Percentiles rank a stretch among this genome's conserved stretches.
Evolutionary conservation across 2,888 invertebrate genomes (phyloP).

Genomic region (Hedychridium roseum): DNA sequence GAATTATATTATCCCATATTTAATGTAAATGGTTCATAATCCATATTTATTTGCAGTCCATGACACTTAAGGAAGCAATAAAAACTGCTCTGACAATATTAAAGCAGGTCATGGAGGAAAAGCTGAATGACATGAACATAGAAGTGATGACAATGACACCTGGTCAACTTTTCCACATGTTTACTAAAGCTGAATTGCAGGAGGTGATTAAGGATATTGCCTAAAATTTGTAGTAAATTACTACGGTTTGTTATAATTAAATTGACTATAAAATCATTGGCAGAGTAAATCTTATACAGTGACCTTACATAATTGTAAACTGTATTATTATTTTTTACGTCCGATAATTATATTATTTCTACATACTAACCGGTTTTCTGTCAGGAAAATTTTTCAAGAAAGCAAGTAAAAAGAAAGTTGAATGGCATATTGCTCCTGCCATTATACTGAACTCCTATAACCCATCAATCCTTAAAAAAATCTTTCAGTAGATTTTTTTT

Average conservation of each 20-base stretch:
- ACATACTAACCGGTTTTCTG: slow-evolving; percentile 12
- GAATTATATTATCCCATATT: slow-evolving; percentile 2
- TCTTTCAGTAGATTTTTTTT: neutral
- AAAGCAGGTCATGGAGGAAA: slow-evolving; percentile 99
- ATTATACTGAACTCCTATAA: neutral
- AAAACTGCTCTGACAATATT: slow-evolving; percentile 90
- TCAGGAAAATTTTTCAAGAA: slow-evolving; percentile 19
- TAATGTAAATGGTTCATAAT: neutral
- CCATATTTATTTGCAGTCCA: slow-evolving; percentile 79
- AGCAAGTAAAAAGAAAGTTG: slow-evolving; percentile 6
- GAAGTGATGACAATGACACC: slow-evolving; percentile 96
- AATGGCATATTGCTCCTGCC: neutral
- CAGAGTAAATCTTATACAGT: slow-evolving; percentile 1
- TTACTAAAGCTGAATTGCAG: slow-evolving; percentile 87
- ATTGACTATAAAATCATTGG: slow-evolving; percentile 7
- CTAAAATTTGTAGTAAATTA: slow-evolving; percentile 58
- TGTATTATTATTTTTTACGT: slow-evolving; percentile 22
- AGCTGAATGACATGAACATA: slow-evolving; percentile 94
- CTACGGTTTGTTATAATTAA: slow-evolving; percentile 11
- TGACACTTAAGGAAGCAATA: slow-evolving; percentile 93
- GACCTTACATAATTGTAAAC: slow-evolving; percentile 22
- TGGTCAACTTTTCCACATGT: slow-evolving; percentile 85
- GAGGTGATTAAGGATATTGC: slow-evolving; percentile 83
- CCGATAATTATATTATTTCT: slow-evolving; percentile 17
- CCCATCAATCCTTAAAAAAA: neutral